Evolutionary conservation across 2,888 invertebrate genomes (phyloP).

Genomic region (Argyresthia albistria): DNA sequence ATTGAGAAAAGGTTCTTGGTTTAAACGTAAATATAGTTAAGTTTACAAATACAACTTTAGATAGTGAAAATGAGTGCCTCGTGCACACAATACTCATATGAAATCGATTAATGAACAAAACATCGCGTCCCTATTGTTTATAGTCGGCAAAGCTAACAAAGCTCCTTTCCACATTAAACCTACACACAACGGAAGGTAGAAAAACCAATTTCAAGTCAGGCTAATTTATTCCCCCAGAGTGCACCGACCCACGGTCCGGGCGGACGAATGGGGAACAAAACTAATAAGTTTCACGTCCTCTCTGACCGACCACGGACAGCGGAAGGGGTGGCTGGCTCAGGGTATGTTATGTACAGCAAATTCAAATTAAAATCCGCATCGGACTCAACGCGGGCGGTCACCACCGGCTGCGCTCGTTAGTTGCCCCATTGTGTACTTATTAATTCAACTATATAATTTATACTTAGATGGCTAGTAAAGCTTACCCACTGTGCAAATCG

Average conservation of each 20-base stretch:
- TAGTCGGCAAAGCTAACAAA: neutral
- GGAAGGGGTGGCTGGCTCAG: slow-evolving; percentile 31
- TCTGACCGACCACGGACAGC: slow-evolving; percentile 5
- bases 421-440: slow-evolving; percentile 52
- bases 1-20: too few species aligned
- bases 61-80: neutral
- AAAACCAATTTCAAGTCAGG: slow-evolving; percentile 10
- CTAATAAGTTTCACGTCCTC: slow-evolving; percentile 17
- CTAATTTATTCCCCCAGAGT: slow-evolving; percentile 17
- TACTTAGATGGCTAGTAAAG: slow-evolving; percentile 20
- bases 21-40: neutral
- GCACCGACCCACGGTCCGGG: slow-evolving; percentile 5
- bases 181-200: neutral
- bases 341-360: slow-evolving; percentile 3
- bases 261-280: slow-evolving; percentile 11
- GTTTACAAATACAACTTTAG: neutral
- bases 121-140: neutral
- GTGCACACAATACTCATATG: neutral
- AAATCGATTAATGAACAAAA: neutral
- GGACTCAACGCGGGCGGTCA: slow-evolving; percentile 43
- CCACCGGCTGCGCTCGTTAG: slow-evolving; percentile 51
- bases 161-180: neutral
- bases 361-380: slow-evolving; percentile 55
- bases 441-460: slow-evolving; percentile 65
- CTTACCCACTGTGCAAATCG: slow-evolving; percentile 20